phyloP scores from a whole-genome alignment of 2,888 invertebrate species.

The Drosophila macrothrix region DNA sequence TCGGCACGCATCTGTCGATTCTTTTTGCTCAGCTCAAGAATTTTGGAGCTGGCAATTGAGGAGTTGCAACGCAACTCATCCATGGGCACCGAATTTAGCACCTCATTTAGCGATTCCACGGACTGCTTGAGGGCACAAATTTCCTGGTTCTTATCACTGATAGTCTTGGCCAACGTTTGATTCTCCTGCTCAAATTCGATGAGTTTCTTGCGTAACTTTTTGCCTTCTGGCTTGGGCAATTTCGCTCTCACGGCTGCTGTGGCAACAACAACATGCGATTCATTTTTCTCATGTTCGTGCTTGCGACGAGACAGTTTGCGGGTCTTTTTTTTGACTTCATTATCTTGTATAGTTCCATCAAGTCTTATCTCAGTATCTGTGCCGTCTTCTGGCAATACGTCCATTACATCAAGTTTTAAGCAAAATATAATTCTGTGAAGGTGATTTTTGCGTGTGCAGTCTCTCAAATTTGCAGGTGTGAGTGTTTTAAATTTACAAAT shows the following conservation, averaged over 20 bases:
- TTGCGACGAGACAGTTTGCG: conserved; percentile 47
- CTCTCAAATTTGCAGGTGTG: conserved; percentile 34
- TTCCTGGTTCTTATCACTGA: conserved; percentile 78
- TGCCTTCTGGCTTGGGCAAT: conserved; percentile 34
- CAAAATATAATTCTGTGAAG: conserved; percentile 39
- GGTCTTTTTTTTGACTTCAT: conserved; percentile 5
- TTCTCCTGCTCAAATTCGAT: conserved; percentile 73
- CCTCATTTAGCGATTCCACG: conserved; percentile 78
- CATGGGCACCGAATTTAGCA: conserved; percentile 81
- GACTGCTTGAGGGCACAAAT: conserved; percentile 80
- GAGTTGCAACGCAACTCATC: conserved; percentile 82
- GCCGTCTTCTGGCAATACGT: conserved; percentile 55
- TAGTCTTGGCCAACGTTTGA: conserved; percentile 69
- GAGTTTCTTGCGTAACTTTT: conserved; percentile 77
- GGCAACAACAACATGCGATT: conserved; percentile 53
- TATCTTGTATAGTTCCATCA: conserved; percentile 9
- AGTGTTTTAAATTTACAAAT: conserved; percentile 53
- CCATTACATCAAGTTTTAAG: conserved; percentile 59
- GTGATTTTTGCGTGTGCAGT: conserved; percentile 23
- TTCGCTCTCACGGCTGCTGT: conserved; percentile 39
- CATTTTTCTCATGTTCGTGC: conserved; percentile 29
- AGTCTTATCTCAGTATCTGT: conserved; percentile 10
- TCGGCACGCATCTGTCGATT: conserved; percentile 82
- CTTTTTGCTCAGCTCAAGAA: conserved; percentile 83
- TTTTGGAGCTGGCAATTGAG: conserved; percentile 78